Base-by-base conservation (phyloP, 2,113 vertebrate species). In the Zeus faber region DNA sequence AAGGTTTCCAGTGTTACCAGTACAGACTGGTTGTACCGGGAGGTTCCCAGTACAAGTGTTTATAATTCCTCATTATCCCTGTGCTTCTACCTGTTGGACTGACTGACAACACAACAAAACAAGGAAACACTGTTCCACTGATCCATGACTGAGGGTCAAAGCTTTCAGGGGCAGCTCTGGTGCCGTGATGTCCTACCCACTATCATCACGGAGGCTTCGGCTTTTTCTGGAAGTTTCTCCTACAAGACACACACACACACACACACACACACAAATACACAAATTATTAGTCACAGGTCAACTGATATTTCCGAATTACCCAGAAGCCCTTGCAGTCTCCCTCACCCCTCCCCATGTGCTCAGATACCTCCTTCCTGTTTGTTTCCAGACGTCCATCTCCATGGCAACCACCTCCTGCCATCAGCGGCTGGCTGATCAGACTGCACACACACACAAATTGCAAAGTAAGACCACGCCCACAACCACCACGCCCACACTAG, bases 181-280 rank as follows among this genome's bases (percentile, higher is more conserved):
- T 20, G 14, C 37, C 10, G 14, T 22, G 43, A 23, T 13, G 18
- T 10, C 21, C 4, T 86, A 98, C 95, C 95, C 24, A 96, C 95
- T 0, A 97, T 93, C 26, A 96, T 93, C 27, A 98, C 91, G 0
- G 94, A 95, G 26, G 94, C 95, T 84, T 97, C 95, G 0, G 95
- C 93, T 0, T 92, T 87, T 55, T 93, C 92, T 0, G 93, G 93
- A 65, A 96, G 94, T 83, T 96, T 97, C 87, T 95, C 94, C 73
- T 58, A 84, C 86, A 84, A 57, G 18, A 69, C 4, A 54, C 43
- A 50, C 6, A 60, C 17, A 21, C 2, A 14, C 3, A 21, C 16
- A 10, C n/a, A 49, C 26, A 29, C 47, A 48, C 23, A 26, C 45
- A 47, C 45, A 16, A 3, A 47, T 13, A 8, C 45, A 26, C 45